A percentile compares a stretch with the other conserved stretches of the same genome.
These are phyloP conservation scores for Drosophila neutralis DNA, from an alignment of 2,888 invertebrate genomes.

Conservation along the genomic window DNA sequence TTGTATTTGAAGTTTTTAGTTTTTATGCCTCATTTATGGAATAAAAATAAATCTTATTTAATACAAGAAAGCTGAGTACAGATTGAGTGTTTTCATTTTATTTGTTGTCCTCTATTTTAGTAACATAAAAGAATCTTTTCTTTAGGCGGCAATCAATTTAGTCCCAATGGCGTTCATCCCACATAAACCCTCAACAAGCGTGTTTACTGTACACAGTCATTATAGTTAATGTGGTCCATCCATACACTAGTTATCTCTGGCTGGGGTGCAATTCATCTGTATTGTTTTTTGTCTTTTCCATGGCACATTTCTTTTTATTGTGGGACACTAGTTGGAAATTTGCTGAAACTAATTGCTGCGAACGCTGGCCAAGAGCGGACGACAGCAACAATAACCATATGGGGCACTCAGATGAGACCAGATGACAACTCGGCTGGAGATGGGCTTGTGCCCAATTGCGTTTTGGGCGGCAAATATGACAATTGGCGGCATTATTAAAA, in stretches of 20 bases:
- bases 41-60: not conserved
- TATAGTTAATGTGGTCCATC: slow-evolving; percentile 11
- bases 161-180: not conserved
- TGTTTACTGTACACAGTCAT: slow-evolving; percentile 1
- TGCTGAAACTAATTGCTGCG: slow-evolving; percentile 56
- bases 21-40: not conserved
- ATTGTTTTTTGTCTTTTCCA: slow-evolving; percentile 12
- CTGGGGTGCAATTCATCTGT: slow-evolving; percentile 14
- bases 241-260: slow-evolving; percentile 14
- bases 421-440: slow-evolving; percentile 15
- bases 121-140: not conserved
- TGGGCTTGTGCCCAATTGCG: slow-evolving; percentile 58
- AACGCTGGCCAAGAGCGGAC: slow-evolving; percentile 17
- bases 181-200: slow-evolving; percentile 2
- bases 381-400: slow-evolving; percentile 36
- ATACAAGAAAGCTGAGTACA: not conserved
- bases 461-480: slow-evolving; percentile 69
- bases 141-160: not conserved
- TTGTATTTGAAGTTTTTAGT: not conserved
- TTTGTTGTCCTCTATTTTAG: not conserved
- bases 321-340: slow-evolving; percentile 47
- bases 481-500: slow-evolving; percentile 77
- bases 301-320: slow-evolving; percentile 49
- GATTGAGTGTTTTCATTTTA: not conserved
- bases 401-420: slow-evolving; percentile 13